phyloP scores from a whole-genome alignment of 1,140 invertebrate genomes.

The Nasonia vitripennis region DNA sequence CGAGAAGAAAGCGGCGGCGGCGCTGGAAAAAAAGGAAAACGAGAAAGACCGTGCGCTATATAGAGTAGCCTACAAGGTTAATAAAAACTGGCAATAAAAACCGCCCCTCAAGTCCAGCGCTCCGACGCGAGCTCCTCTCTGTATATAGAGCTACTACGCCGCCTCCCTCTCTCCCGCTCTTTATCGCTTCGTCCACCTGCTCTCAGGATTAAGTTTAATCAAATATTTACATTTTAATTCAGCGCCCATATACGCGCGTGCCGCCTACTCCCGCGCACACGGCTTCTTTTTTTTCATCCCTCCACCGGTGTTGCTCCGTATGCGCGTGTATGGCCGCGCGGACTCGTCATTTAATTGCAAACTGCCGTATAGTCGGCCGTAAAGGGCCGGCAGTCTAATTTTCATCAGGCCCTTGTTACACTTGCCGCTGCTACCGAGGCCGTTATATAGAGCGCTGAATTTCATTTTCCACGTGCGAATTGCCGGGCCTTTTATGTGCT shows the following conservation, averaged over 20 bases:
- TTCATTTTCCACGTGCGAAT: neutral
- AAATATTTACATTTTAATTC: conserved; percentile 74
- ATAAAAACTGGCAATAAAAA: conserved; percentile 76
- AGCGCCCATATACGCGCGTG: conserved; percentile 48
- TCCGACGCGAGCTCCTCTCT: conserved; percentile 54
- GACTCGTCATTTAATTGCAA: conserved; percentile 68
- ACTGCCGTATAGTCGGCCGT: conserved; percentile 60
- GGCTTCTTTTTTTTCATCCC: neutral
- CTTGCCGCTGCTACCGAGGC: neutral
- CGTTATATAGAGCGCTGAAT: neutral
- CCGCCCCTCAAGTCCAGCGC: conserved; percentile 68
- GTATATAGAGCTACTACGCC: neutral
- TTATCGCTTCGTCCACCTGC: conserved; percentile 61
- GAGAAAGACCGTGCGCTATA: conserved; percentile 58
- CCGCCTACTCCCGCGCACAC: conserved; percentile 6
- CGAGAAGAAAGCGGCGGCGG: conserved; percentile 36
- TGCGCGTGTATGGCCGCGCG: conserved; percentile 1
- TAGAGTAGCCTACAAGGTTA: conserved; percentile 71
- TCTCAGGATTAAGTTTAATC: conserved; percentile 68
- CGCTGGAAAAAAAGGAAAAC: conserved; percentile 50
- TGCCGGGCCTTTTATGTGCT: conserved; percentile 14
- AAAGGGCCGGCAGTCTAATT: conserved; percentile 48
- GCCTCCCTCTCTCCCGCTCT: conserved; percentile 45
- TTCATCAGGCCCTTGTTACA: conserved; percentile 19
- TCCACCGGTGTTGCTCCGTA: neutral